Conservation (phyloP, 2,113 vertebrate genomes). For the Peromyscus leucopus region DNA sequence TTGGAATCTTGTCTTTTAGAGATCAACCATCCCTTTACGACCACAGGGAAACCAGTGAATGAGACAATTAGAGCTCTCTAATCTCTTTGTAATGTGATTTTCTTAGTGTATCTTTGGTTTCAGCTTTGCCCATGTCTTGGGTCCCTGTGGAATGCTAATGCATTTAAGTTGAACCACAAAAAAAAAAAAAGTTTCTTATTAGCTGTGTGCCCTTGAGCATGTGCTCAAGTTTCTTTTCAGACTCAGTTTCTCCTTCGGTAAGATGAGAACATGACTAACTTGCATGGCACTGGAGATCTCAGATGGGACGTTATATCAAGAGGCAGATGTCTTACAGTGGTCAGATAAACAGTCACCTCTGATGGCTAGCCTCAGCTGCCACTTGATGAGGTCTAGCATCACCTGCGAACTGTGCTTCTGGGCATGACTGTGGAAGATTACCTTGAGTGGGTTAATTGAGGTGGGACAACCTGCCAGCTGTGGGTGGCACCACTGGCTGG, state of each 20-base stretch:
- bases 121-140: not conserved
- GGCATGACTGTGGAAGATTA: not conserved
- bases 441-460: not conserved
- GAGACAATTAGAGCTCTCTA: not conserved
- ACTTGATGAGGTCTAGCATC: not conserved
- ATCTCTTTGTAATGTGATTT: constrained; percentile 29
- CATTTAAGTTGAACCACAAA: not conserved
- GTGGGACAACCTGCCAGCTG: not conserved
- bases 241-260: constrained; percentile 8
- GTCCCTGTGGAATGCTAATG: not conserved
- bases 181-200: not conserved
- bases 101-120: constrained; percentile 9
- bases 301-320: not conserved
- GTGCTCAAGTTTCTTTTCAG: not conserved
- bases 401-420: not conserved
- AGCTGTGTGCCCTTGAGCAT: not conserved
- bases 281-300: not conserved
- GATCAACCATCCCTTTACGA: not conserved
- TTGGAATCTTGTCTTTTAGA: not conserved
- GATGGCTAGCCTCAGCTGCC: not conserved
- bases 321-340: not conserved
- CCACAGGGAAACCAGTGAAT: not conserved
- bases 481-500: not conserved
- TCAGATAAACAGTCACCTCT: not conserved
- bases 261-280: not conserved